phyloP scores from a whole-genome alignment of 2,888 invertebrate species.

The Bibio marci region DNA sequence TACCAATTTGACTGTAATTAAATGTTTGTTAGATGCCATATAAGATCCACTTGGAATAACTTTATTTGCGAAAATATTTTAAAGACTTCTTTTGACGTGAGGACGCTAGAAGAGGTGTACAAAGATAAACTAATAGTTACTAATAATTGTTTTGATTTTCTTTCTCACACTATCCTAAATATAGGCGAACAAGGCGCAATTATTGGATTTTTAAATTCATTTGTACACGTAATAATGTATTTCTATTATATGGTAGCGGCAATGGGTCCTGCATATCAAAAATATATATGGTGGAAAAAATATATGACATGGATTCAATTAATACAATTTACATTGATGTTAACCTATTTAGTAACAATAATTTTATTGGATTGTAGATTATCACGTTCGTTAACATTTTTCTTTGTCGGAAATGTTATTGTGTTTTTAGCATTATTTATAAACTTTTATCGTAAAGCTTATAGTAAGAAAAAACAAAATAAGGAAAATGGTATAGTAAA shows the following conservation, averaged over 20 bases:
- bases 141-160: not conserved
- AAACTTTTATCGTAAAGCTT: slow-evolving; percentile 39
- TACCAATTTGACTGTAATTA: too few relatives aligned
- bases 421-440: slow-evolving; percentile 41
- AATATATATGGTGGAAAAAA: slow-evolving; percentile 36
- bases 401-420: slow-evolving; percentile 35
- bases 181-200: slow-evolving; percentile 30
- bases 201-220: slow-evolving; percentile 32
- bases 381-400: slow-evolving; percentile 36
- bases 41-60: too few relatives aligned
- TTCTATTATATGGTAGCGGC: slow-evolving; percentile 33
- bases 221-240: slow-evolving; percentile 35
- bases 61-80: too few relatives aligned
- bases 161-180: slow-evolving; percentile 1
- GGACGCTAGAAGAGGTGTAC: too few relatives aligned
- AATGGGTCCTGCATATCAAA: slow-evolving; percentile 32
- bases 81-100: too few relatives aligned
- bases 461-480: slow-evolving; percentile 21
- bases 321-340: slow-evolving; percentile 48
- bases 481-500: not conserved
- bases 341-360: slow-evolving; percentile 37
- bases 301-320: slow-evolving; percentile 34
- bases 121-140: too few relatives aligned
- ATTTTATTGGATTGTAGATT: slow-evolving; percentile 36
- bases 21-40: too few relatives aligned